phyloP scores from a whole-genome alignment of 2,888 invertebrate species.

The Ceriagrion tenellum region DNA sequence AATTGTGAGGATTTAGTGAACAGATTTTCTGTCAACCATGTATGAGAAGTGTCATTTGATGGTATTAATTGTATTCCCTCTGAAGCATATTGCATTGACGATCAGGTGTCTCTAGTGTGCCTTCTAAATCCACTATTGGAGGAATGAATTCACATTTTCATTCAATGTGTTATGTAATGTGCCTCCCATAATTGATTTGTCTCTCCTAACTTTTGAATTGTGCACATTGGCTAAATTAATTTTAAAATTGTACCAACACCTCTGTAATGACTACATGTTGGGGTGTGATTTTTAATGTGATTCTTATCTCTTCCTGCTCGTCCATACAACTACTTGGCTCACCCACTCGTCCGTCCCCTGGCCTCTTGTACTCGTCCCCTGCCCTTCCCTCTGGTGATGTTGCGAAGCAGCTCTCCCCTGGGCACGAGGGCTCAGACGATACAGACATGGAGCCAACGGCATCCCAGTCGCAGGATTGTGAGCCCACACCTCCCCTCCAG shows the following conservation, averaged over 20 bases:
- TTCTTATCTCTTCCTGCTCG: not conserved
- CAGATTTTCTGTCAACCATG: too few species aligned
- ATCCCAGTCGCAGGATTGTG: constrained; percentile 95
- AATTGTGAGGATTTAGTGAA: too few species aligned
- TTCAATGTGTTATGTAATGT: not conserved
- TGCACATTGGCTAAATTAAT: not conserved
- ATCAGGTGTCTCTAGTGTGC: not conserved
- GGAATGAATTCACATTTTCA: not conserved
- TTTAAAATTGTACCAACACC: not conserved
- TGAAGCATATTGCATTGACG: not conserved
- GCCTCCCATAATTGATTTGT: too few species aligned
- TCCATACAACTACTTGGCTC: not conserved
- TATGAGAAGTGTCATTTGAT: not conserved
- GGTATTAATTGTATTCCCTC: not conserved
- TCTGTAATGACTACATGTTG: not conserved
- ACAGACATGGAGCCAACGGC: constrained; percentile 94
- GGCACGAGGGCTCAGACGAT: constrained; percentile 87
- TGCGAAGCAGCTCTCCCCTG: constrained; percentile 86
- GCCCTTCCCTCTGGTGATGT: not conserved
- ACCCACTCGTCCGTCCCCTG: too few species aligned
- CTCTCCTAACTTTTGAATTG: not conserved
- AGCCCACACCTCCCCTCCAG: constrained; percentile 92
- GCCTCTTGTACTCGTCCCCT: not conserved
- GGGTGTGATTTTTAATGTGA: not conserved
- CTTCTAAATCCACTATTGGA: not conserved